phyloP scores from a whole-genome alignment of 2,888 invertebrate species.

The Nymphalis c-album region DNA sequence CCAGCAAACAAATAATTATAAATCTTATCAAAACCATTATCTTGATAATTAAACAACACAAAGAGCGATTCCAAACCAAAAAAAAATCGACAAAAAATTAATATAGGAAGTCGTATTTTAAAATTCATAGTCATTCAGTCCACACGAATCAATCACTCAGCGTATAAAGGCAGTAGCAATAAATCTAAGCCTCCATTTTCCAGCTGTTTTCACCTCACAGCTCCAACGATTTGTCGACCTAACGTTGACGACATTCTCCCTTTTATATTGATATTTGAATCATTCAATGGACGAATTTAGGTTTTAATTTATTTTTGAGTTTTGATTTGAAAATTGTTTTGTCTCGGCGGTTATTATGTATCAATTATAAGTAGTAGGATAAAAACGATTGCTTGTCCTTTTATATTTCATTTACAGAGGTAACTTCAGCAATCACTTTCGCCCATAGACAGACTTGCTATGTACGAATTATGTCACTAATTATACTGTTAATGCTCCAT shows the following conservation, averaged over 20 bases:
- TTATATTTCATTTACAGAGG: too few relatives aligned
- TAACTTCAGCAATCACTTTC: too few relatives aligned
- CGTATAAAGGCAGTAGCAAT: constrained; percentile 58
- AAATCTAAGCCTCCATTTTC: constrained; percentile 68
- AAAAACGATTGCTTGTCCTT: too few relatives aligned
- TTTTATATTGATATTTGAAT: constrained; percentile 3
- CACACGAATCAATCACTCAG: constrained; percentile 61
- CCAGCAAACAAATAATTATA: too few relatives aligned
- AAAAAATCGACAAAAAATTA: background rate
- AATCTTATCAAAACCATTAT: too few relatives aligned
- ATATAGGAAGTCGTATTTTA: constrained; percentile 1
- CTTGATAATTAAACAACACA: constrained; percentile 4
- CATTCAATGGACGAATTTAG: background rate
- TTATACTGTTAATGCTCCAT: too few relatives aligned
- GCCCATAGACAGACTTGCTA: too few relatives aligned
- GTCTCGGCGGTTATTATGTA: too few relatives aligned
- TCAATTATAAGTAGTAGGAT: too few relatives aligned
- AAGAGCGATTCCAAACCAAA: background rate
- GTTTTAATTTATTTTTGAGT: background rate
- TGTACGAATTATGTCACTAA: too few relatives aligned
- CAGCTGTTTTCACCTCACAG: constrained; percentile 56
- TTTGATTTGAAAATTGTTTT: background rate
- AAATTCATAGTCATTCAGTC: constrained; percentile 47
- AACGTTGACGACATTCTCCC: constrained; percentile 5
- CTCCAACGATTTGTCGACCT: constrained; percentile 50